Base-by-base conservation (phyloP, 1,140 invertebrate species). In the Anthonomus grandis region DNA sequence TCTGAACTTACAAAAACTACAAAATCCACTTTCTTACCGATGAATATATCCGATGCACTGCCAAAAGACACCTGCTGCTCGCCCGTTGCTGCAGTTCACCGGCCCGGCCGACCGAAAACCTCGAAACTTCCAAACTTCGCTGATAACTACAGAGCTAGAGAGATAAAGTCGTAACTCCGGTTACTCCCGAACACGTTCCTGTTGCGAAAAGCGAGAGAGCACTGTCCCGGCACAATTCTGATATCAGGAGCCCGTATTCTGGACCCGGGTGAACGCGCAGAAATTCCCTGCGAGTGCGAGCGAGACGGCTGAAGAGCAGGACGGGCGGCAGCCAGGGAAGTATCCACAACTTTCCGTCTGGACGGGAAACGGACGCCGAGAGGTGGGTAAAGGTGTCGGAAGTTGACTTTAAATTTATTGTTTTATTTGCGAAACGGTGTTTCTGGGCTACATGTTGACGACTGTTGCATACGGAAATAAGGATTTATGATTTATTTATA, bases 151-250 rank as follows among this genome's bases (percentile, higher is more conserved):
- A 47, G 47, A 37, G 36, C 51, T 23, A 22, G 39, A 45, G 18
- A 44, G 51, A 48, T 31, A 27, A 18, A 22, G 21, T 44, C 52
- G 42, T 46, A 38, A 44, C 18, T 45, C 5, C 19, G 22, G 10
- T 57, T 23, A 22, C 6, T 37, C 36, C 42, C 31, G 52, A 24
- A 31, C 23, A 38, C 36, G 22, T 41, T 53, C 24, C 51, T 31
- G 22, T 27, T 15, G 19, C 25, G 39, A 53, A 53, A 44, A 53
- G 44, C 54, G 12, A 49, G 54, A 49, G 54, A 57, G 54, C 54
- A 57, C 54, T 57, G 54, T 46, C 54, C 54, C 54, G 54, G 54
- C 54, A 57, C 54, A 57, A 42, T 57, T 57, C 42, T 48, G 15
- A 41, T 49, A 49, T 57, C 54, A 24, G 54, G 54, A 57, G 54